Evolutionary conservation across 2,888 invertebrate species (phyloP).

Genomic region (Magallana nippona): DNA sequence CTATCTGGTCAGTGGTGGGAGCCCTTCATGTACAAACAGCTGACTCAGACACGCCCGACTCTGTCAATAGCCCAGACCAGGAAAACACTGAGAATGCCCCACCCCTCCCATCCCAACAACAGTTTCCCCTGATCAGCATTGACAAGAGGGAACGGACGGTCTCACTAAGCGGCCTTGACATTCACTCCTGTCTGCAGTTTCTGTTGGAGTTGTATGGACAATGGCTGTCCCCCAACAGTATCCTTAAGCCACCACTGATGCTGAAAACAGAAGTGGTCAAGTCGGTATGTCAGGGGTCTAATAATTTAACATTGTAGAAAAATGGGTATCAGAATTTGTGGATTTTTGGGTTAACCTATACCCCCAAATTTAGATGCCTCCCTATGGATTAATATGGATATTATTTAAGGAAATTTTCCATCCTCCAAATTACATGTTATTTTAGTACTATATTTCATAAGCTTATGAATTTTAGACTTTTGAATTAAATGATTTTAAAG

Average conservation of each 20-base stretch:
- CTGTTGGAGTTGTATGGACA: conserved; percentile 94
- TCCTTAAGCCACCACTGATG: conserved; percentile 77
- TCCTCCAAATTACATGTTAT: no score
- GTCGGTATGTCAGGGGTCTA: conserved; percentile 79
- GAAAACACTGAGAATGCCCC: conserved; percentile 47
- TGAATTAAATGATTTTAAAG: no score
- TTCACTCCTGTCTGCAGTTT: conserved; percentile 95
- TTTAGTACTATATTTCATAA: no score
- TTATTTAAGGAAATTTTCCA: no score
- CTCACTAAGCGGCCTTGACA: conserved; percentile 85
- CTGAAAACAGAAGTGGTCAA: conserved; percentile 80
- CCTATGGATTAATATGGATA: no score
- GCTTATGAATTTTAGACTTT: no score
- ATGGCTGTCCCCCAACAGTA: conserved; percentile 83
- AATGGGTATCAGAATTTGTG: no score
- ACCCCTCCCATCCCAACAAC: conserved; percentile 48
- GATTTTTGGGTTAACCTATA: no score
- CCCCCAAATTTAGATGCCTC: no score
- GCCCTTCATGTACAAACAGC: conserved; percentile 68
- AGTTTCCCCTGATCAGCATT: conserved; percentile 53
- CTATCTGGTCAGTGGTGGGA: conserved; percentile 78
- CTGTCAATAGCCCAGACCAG: conserved; percentile 67
- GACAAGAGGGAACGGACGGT: conserved; percentile 71
- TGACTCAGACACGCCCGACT: conserved; percentile 72
- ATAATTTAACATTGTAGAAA: neutral